Evolutionary conservation across 1,140 invertebrate genomes (phyloP).

Genomic region (Ceratoteleas bidentatus): DNA sequence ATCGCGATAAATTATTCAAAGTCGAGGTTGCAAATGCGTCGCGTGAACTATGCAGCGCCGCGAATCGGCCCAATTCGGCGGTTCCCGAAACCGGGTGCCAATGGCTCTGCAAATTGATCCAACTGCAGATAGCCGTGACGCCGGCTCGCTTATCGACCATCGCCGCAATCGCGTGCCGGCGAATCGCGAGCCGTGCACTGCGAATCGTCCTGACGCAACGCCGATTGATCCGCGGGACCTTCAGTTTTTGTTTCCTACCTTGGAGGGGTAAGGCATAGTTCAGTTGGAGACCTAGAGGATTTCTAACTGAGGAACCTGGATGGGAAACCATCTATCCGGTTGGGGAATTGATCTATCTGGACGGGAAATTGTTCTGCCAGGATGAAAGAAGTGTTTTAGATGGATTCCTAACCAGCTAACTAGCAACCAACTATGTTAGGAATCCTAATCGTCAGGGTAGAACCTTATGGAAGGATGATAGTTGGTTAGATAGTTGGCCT

Average conservation of each 20-base stretch:
- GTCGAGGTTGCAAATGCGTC: constrained; percentile 37
- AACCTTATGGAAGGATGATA: too few species aligned
- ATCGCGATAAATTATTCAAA: constrained; percentile 51
- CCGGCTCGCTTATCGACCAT: constrained; percentile 61
- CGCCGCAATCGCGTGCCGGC: constrained; percentile 60
- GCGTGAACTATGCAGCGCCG: constrained; percentile 33
- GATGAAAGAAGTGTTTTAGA: too few species aligned
- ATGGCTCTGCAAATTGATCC: constrained; percentile 75
- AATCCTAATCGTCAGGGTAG: too few species aligned
- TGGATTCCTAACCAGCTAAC: too few species aligned
- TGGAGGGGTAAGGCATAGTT: too few species aligned
- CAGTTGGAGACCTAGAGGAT: too few species aligned
- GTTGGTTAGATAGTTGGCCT: too few species aligned
- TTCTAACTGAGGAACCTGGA: too few species aligned
- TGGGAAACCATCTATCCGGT: too few species aligned
- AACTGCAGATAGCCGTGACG: constrained; percentile 74
- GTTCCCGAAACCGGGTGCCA: neutral
- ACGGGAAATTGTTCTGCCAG: too few species aligned
- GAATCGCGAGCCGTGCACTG: constrained; percentile 38
- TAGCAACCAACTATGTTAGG: too few species aligned
- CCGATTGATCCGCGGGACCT: constrained; percentile 23
- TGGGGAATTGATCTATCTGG: too few species aligned
- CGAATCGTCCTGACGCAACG: constrained; percentile 8
- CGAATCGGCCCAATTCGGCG: neutral
- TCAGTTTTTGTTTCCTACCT: neutral